Conservation (phyloP, 2,888 invertebrate species). For the Sisyra nigra region DNA sequence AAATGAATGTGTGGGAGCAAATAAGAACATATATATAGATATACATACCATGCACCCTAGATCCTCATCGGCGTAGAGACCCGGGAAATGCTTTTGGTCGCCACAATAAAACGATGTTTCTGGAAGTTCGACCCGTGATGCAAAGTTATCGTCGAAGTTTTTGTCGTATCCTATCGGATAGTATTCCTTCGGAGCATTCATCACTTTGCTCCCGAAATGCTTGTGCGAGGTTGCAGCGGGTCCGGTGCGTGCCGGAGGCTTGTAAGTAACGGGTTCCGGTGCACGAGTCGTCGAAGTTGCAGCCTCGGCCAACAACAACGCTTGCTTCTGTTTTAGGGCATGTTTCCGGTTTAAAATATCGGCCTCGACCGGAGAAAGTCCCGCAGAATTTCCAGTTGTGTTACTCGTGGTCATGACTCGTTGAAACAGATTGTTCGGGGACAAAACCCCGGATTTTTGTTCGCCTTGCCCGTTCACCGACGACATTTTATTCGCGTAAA, state of each 20-base stretch:
- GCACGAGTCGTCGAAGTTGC: conserved; percentile 31
- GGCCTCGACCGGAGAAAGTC: conserved; percentile 53
- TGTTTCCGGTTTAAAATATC: conserved; percentile 56
- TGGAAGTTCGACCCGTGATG: conserved; percentile 68
- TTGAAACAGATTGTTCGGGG: conserved; percentile 14
- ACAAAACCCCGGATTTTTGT: not conserved
- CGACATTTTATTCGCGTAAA: conserved; percentile 22
- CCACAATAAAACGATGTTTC: conserved; percentile 74
- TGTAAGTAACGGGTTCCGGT: conserved; percentile 21
- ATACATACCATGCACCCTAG: conserved; percentile 72
- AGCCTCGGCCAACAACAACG: conserved; percentile 26
- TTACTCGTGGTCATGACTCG: conserved; percentile 20
- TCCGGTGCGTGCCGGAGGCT: conserved; percentile 25
- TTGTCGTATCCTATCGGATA: conserved; percentile 80
- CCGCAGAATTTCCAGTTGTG: conserved; percentile 60
- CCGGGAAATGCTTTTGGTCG: conserved; percentile 81
- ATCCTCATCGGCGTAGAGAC: conserved; percentile 74
- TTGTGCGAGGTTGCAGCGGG: conserved; percentile 18
- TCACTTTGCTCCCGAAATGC: conserved; percentile 40
- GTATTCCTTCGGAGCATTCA: conserved; percentile 81
- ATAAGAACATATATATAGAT: not conserved
- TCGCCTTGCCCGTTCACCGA: conserved; percentile 14
- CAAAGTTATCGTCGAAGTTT: conserved; percentile 78
- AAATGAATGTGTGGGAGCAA: not conserved
- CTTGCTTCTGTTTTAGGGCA: conserved; percentile 41